A percentile compares a stretch with the other conserved stretches of the same genome.
These are phyloP conservation scores for Channa maculata DNA, from an alignment of 2,113 vertebrate genomes.

Conservation along the genomic window DNA sequence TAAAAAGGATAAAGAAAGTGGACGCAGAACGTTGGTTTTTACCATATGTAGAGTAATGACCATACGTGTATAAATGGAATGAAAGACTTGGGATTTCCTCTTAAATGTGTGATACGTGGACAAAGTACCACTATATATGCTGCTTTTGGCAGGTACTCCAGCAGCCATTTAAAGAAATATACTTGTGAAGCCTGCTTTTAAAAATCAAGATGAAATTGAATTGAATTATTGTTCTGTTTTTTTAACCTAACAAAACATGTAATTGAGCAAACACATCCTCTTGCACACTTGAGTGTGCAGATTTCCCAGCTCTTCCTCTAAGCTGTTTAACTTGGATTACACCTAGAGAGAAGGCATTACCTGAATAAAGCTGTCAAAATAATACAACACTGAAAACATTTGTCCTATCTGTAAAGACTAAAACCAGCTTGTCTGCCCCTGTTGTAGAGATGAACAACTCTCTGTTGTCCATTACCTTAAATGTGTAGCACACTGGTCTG, in stretches of 20 bases:
- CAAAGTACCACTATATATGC: background rate
- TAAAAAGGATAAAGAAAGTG: background rate
- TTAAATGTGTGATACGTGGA: slow-evolving; percentile 7
- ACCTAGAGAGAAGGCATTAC: slow-evolving; percentile 59
- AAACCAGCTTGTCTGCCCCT: background rate
- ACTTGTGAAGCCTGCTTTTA: slow-evolving; percentile 15
- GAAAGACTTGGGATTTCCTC: background rate
- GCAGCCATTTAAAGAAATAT: background rate
- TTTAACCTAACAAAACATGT: slow-evolving; percentile 1
- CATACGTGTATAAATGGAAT: no score
- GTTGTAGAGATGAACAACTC: slow-evolving; percentile 2
- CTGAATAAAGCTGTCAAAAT: slow-evolving; percentile 63
- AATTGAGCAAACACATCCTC: slow-evolving; percentile 15
- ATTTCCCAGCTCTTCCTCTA: slow-evolving; percentile 52
- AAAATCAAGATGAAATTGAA: slow-evolving; percentile 25
- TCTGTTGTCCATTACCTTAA: background rate
- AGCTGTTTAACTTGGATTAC: slow-evolving; percentile 71
- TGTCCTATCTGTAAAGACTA: slow-evolving; percentile 16
- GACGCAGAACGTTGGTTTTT: no score
- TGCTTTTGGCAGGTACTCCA: background rate
- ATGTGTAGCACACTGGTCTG: background rate
- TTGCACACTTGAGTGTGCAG: slow-evolving; percentile 31
- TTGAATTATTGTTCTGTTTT: slow-evolving; percentile 22
- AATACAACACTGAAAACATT: slow-evolving; percentile 33
- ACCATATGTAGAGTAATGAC: no score